These are phyloP conservation scores for Colostygia pectinataria DNA, from an alignment of 2,888 invertebrate genomes.

Conservation along the genomic window DNA sequence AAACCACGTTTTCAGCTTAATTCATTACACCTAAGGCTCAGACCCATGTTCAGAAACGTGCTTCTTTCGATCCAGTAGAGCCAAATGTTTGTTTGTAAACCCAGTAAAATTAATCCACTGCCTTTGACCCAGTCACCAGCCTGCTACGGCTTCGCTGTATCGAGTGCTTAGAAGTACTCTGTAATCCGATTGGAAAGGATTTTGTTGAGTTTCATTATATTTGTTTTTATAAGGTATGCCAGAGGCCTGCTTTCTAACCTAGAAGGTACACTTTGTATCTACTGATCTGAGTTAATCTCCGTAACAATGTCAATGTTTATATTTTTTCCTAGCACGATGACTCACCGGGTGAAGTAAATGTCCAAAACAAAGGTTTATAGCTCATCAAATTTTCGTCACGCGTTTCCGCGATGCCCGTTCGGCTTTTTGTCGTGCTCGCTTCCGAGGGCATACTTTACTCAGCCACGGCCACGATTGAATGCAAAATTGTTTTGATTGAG, in stretches of 20 bases:
- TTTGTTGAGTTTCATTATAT: conserved; percentile 35
- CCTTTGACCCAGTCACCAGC: conserved; percentile 55
- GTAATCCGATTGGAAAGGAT: conserved; percentile 59
- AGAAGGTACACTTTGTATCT: too few relatives aligned
- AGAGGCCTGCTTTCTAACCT: not conserved
- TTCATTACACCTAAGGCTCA: not conserved
- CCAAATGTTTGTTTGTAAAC: conserved; percentile 28
- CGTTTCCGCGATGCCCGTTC: conserved; percentile 33
- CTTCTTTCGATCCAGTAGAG: conserved; percentile 15
- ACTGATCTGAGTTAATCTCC: not conserved
- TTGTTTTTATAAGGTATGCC: conserved; percentile 33
- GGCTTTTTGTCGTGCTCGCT: conserved; percentile 37
- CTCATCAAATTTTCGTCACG: conserved; percentile 36
- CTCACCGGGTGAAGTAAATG: conserved; percentile 15
- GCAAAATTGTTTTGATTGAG: conserved; percentile 53
- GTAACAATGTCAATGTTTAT: conserved; percentile 7
- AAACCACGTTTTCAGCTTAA: conserved; percentile 17
- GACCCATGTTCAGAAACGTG: conserved; percentile 17
- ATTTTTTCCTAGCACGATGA: conserved; percentile 10
- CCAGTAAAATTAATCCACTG: conserved; percentile 44
- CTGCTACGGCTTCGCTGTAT: conserved; percentile 52
- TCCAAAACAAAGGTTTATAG: conserved; percentile 26
- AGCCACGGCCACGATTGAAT: conserved; percentile 43
- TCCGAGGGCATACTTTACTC: conserved; percentile 42
- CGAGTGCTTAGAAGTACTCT: conserved; percentile 35